Conservation (phyloP, 2,113 vertebrate species). For the Gobio gobio region DNA sequence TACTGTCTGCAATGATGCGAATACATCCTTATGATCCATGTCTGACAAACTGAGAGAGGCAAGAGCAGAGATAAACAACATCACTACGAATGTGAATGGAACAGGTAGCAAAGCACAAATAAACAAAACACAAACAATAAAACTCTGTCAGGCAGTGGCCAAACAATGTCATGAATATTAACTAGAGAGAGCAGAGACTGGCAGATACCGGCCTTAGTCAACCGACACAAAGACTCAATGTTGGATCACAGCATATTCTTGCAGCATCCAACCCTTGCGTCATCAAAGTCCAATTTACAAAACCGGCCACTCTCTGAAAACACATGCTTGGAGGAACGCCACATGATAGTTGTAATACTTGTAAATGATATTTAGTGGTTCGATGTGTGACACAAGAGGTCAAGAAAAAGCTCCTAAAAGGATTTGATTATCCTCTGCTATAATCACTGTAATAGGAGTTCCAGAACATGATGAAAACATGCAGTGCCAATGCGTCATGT, state of each 20-base stretch:
- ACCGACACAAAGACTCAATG: constrained; percentile 6
- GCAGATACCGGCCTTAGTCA: background rate
- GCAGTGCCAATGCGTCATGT: background rate
- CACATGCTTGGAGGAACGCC: background rate
- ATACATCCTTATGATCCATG: constrained; percentile 74
- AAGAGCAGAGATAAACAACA: background rate
- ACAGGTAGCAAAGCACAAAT: background rate
- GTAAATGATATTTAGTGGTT: background rate
- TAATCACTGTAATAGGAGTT: background rate
- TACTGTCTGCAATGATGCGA: constrained; percentile 69
- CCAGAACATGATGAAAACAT: background rate
- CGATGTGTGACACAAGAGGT: background rate
- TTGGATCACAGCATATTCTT: background rate
- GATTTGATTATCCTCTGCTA: background rate
- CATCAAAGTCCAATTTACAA: background rate
- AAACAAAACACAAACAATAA: background rate
- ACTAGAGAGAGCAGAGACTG: constrained; percentile 8
- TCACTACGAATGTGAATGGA: background rate
- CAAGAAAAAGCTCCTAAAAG: background rate
- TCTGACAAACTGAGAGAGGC: constrained; percentile 23
- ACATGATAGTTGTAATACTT: background rate
- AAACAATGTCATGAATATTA: constrained; percentile 32
- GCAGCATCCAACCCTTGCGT: background rate
- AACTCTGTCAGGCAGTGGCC: background rate
- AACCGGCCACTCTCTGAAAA: background rate